Conservation (phyloP, 2,113 vertebrate species). For the Parus major region DNA sequence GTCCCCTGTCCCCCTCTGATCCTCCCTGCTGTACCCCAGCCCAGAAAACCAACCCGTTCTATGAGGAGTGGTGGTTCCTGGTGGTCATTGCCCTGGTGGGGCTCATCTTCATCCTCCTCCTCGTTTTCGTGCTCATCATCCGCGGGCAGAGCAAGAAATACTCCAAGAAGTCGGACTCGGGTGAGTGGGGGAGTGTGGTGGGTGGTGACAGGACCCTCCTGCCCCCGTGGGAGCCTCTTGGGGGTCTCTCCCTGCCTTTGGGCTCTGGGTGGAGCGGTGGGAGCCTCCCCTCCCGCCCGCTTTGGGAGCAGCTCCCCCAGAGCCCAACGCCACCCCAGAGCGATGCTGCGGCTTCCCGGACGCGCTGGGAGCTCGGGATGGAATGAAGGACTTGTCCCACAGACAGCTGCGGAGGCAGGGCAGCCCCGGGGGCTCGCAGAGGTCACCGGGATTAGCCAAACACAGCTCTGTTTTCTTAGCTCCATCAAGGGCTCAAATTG, state of each 20-base stretch:
- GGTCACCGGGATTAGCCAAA: constrained; percentile 47
- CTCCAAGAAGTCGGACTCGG: constrained; percentile 91
- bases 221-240: accelerated
- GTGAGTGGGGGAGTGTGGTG: constrained; percentile 59
- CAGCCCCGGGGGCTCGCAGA: not conserved
- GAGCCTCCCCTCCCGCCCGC: not conserved
- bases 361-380: not conserved
- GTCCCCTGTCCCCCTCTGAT: not conserved
- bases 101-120: constrained; percentile 95
- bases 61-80: constrained; percentile 98
- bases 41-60: constrained; percentile 93
- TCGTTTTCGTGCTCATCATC: constrained; percentile 95
- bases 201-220: not conserved
- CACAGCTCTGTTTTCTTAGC: constrained; percentile 55
- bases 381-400: not conserved
- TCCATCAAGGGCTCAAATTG: constrained; percentile 45
- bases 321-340: accelerated
- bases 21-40: constrained; percentile 73
- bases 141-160: constrained; percentile 97
- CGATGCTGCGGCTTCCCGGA: not conserved
- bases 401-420: not conserved
- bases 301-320: not conserved
- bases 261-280: not conserved
- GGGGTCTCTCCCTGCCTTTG: not conserved
- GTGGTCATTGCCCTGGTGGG: constrained; percentile 93